Percentiles rank a stretch among this genome's conserved stretches.
These are phyloP conservation scores for Chaetodon auriga DNA, from an alignment of 2,113 vertebrate species.

Conservation along the genomic window DNA sequence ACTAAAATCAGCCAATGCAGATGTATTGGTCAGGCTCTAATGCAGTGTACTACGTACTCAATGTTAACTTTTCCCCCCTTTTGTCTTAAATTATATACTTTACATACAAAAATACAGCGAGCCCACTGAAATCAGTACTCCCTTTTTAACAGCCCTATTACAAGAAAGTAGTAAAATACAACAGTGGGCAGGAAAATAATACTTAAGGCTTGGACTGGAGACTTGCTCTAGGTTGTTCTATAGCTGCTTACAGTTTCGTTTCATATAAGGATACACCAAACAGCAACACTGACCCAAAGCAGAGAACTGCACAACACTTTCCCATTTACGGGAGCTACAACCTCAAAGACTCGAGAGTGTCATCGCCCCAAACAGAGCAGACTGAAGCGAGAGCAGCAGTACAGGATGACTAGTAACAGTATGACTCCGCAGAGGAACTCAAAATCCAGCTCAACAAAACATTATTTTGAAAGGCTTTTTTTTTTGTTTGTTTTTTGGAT, in stretches of 20 bases:
- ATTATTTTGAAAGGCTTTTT: slow-evolving; percentile 10
- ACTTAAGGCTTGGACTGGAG: slow-evolving; percentile 56
- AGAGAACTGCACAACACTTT: slow-evolving; percentile 59
- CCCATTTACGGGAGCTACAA: slow-evolving; percentile 39
- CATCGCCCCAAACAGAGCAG: slow-evolving; percentile 15
- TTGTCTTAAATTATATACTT: slow-evolving; percentile 34
- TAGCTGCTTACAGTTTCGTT: slow-evolving; percentile 20
- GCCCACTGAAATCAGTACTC: slow-evolving; percentile 40
- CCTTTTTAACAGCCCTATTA: slow-evolving; percentile 33
- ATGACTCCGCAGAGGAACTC: slow-evolving; percentile 13
- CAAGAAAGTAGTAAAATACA: slow-evolving; percentile 52
- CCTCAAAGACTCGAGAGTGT: slow-evolving; percentile 19
- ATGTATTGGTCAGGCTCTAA: not conserved
- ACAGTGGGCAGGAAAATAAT: slow-evolving; percentile 29
- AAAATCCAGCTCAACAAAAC: slow-evolving; percentile 13
- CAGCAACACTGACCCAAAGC: slow-evolving; percentile 57
- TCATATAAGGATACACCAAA: slow-evolving; percentile 48
- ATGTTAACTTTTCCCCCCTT: not conserved
- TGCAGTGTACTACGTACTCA: not conserved
- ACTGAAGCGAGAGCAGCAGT: slow-evolving; percentile 21
- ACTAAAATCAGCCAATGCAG: not conserved
- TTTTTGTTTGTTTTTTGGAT: not conserved
- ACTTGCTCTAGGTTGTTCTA: slow-evolving; percentile 27
- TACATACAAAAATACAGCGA: slow-evolving; percentile 68
- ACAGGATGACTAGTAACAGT: slow-evolving; percentile 22